Evolutionary conservation across 2,113 vertebrate genomes (phyloP), one percentile per base, ranked within the genome.

Genomic region (Salminus brasiliensis): DNA sequence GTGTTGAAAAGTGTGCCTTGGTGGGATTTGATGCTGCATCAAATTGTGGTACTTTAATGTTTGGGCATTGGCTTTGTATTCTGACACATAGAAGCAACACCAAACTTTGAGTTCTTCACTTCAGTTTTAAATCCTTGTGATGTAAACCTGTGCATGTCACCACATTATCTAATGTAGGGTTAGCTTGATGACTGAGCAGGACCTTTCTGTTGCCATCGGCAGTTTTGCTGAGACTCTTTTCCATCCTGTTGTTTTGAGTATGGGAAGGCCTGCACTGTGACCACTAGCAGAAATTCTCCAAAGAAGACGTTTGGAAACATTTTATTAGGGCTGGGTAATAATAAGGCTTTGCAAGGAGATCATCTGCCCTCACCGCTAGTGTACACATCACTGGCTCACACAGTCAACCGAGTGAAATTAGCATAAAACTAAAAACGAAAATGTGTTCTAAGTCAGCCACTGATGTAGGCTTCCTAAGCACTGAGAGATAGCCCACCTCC

Each of bases 341-440:
- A 23, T 13, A 65, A 66, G 5, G 8, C 29, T 25, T 11, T 5
- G 25, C 12, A 59, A 11, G n/a, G 27, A 47, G 10, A 39, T 30
- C 60, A 65, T 30, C 73, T 63, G 73, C 9, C 30, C n/a, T 52
- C 23, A 29, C 8, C 66, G 36, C 18, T 66, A 2, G 6, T 49
- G 65, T 34, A 34, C 15, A 36, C 29, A 8, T 39, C 32, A 34
- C 1, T 32, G 32, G n/a, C 49, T 66, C 47, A 63, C 45, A 53
- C 45, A 66, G 47, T 25, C 41, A 45, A 47, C 4, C 27, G 29
- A 29, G 13, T 13, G 9, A 25, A 59, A 59, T 29, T 21, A 53
- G 36, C 41, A 67, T 11, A 59, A 53, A 43, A 65, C 36, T 27
- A 27, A 79, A 65, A 81, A 81, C 79, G 73, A 71, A 32, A n/a